phyloP scores from a whole-genome alignment of 2,797 vertebrate species.

The Leontocebus nigricollis region DNA sequence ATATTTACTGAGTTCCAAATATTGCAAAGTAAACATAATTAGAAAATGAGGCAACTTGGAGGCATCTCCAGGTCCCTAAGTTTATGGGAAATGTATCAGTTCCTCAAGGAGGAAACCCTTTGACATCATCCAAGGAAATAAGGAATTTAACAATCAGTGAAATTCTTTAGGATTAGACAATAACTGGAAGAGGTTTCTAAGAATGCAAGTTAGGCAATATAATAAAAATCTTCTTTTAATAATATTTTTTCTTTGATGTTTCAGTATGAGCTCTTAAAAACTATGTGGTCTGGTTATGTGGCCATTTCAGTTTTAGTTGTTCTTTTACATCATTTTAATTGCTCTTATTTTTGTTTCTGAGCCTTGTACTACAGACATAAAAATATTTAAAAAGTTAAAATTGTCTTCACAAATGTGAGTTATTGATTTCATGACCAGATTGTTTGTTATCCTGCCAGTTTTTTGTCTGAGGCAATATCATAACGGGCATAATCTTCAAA shows the following conservation, averaged over 20 bases:
- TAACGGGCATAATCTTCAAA: background rate
- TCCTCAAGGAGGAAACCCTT: background rate
- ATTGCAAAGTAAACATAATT: background rate
- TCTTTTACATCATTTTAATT: background rate
- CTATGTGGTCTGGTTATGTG: background rate
- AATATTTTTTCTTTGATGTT: constrained; percentile 1
- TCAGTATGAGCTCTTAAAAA: background rate
- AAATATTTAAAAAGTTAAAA: background rate
- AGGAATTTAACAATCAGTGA: background rate
- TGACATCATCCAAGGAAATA: background rate
- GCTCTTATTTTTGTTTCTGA: background rate
- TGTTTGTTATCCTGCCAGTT: background rate
- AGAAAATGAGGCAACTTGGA: background rate
- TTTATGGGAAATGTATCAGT: background rate
- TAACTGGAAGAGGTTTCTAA: background rate
- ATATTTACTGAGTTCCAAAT: background rate
- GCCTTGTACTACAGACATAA: background rate
- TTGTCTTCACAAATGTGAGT: background rate
- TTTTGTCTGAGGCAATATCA: background rate
- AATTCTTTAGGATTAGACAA: background rate
- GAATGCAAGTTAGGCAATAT: background rate
- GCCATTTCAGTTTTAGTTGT: background rate
- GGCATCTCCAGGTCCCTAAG: background rate
- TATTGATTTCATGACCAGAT: background rate
- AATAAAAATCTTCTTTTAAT: background rate